Evolutionary conservation across 1,140 invertebrate genomes (phyloP).

Genomic region (Bradysia coprophila): DNA sequence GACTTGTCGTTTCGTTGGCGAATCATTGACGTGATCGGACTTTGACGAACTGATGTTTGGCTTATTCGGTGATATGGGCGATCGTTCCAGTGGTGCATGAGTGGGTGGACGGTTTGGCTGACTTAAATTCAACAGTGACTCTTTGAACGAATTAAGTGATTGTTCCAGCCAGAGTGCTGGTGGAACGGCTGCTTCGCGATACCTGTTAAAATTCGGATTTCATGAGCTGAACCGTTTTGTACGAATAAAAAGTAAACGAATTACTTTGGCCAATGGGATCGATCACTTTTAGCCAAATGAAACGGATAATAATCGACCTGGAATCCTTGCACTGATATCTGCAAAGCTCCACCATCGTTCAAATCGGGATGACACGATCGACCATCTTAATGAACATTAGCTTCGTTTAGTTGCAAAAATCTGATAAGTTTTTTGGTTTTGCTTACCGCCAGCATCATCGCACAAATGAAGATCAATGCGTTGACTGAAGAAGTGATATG

Average conservation of each 20-base stretch:
- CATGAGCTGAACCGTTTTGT: background rate
- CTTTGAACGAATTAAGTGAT: constrained; percentile 42
- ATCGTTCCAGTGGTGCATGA: constrained; percentile 33
- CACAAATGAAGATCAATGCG: constrained; percentile 93
- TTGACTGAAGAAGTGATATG: constrained; percentile 88
- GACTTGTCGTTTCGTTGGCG: constrained; percentile 39
- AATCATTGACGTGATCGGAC: background rate
- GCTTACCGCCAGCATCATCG: constrained; percentile 78
- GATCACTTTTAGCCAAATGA: constrained; percentile 71
- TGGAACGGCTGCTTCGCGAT: constrained; percentile 38
- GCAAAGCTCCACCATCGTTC: constrained; percentile 81
- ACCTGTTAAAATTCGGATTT: constrained; percentile 12
- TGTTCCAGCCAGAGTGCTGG: constrained; percentile 52
- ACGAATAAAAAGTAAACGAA: too few relatives aligned
- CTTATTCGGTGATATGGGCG: constrained; percentile 1
- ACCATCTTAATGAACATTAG: constrained; percentile 35
- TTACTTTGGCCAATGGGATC: constrained; percentile 71
- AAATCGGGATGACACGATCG: constrained; percentile 66
- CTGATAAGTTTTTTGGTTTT: background rate
- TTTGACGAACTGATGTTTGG: background rate
- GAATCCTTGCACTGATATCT: constrained; percentile 75
- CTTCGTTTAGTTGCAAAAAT: constrained; percentile 1
- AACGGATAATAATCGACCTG: constrained; percentile 95
- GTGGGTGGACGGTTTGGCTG: constrained; percentile 32
- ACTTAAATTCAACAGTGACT: constrained; percentile 40